Base-by-base conservation (phyloP, 2,797 vertebrate species). In the Premnoplex brunnescens region DNA sequence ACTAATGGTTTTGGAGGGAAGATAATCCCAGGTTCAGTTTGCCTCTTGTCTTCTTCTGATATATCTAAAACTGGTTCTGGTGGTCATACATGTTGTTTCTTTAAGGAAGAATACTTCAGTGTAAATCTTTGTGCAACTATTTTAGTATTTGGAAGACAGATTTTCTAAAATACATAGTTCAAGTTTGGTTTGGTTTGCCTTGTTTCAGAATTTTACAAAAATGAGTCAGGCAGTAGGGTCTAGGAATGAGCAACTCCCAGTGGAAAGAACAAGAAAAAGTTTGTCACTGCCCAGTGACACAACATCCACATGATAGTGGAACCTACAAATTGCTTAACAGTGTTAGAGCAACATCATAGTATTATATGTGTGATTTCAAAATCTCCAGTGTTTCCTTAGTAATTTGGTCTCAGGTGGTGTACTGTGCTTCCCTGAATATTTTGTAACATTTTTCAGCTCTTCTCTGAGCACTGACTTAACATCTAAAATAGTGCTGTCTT, bases 261-360 rank as follows among this genome's bases (percentile, higher is more conserved):
- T 0, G 0, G 82, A 62, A 74, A 89, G 80, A 95, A 44, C 48
- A 46, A 84, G 81, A 15, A 87, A 67, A 88, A 48, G 60, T 86
- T 83, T 95, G 64, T 88, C 48, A 64, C 43, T 85, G 56, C 52
- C 39, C 82, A 44, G 80, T 93, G 93, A 95, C 92, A 88, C 88
- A 95, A 85, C 73, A 77, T 77, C 90, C 71, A 44, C 22, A 44
- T 69, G 72, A 39, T n/a, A 60, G 26, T 2, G 9, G 88, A 63
- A 91, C 62, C 44, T 59, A 37, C 37, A 72, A 52, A 55, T 36
- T 64, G 51, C 58, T 85, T 66, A 41, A 85, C 0, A 7, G 48
- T 66, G 27, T 74, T 85, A 91, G 11, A 87, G 32, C 75, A 82
- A 66, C 30, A n/a, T 72, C 0, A 0, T 9, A 48, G 54, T 58